These are phyloP conservation scores for Trogon surrucura DNA, from an alignment of 2,113 vertebrate species.

Conservation along the genomic window DNA sequence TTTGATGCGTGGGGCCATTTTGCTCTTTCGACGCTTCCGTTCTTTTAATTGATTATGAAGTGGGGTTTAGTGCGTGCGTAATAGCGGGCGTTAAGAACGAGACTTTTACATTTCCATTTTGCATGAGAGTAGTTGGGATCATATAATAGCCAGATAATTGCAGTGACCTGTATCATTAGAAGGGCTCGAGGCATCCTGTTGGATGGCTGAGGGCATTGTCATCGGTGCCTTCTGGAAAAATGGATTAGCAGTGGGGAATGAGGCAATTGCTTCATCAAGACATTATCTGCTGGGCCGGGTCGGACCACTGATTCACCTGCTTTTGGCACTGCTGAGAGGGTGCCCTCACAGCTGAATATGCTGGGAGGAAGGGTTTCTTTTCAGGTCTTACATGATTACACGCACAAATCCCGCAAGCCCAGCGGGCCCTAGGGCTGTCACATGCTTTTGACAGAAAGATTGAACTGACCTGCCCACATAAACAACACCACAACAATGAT, in stretches of 20 bases:
- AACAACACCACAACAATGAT: constrained; percentile 95
- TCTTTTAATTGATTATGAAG: neutral
- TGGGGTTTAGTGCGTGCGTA: neutral
- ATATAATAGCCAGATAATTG: neutral
- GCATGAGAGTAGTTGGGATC: neutral
- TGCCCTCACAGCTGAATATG: neutral
- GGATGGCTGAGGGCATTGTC: neutral
- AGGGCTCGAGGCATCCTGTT: neutral
- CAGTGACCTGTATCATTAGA: neutral
- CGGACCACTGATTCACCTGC: neutral
- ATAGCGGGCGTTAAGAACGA: neutral
- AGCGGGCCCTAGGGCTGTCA: accelerated
- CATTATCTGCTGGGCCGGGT: neutral
- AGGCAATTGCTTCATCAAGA: neutral
- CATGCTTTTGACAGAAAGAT: neutral
- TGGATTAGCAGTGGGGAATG: neutral
- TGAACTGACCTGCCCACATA: constrained; percentile 94
- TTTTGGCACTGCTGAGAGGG: neutral
- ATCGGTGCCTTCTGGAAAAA: neutral
- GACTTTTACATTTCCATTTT: neutral
- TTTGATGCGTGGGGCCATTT: neutral
- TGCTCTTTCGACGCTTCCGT: neutral
- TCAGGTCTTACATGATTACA: neutral
- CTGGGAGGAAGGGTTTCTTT: neutral
- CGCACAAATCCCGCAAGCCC: neutral